These are phyloP conservation scores for Odontophorus gujanensis DNA, from an alignment of 2,113 vertebrate genomes.

Conservation along the genomic window DNA sequence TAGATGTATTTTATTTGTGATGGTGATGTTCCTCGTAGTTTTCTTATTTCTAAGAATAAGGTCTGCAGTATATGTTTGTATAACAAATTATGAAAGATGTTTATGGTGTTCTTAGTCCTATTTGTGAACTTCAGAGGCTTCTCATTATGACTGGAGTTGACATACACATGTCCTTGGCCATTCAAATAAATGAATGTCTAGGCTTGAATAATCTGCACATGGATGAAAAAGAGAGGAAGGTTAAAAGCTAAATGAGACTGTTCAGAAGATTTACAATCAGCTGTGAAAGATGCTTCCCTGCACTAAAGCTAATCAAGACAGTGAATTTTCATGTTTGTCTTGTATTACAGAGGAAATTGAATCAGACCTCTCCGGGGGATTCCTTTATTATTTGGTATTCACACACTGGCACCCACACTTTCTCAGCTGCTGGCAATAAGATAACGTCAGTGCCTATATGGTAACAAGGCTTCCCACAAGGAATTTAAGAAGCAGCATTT, in stretches of 20 bases:
- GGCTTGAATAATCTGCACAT: neutral
- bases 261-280: constrained; percentile 58
- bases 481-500: neutral
- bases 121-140: constrained; percentile 9
- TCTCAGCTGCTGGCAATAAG: constrained; percentile 24
- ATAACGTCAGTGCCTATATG: neutral
- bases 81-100: neutral
- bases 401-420: constrained; percentile 50
- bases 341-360: constrained; percentile 49
- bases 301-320: constrained; percentile 62
- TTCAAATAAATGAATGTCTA: constrained; percentile 45
- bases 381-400: constrained; percentile 58
- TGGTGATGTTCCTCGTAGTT: neutral
- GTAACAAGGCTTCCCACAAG: neutral
- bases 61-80: neutral
- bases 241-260: constrained; percentile 66
- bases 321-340: constrained; percentile 69
- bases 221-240: constrained; percentile 49
- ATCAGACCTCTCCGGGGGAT: constrained; percentile 50
- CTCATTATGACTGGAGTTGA: neutral
- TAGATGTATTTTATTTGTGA: neutral
- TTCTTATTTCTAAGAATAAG: neutral
- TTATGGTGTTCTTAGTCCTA: neutral
- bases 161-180: neutral
- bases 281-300: constrained; percentile 50